Evolutionary conservation across 2,113 vertebrate genomes (phyloP), one percentile per base, ranked within the genome.

Genomic region (Anthoscopus minutus): DNA sequence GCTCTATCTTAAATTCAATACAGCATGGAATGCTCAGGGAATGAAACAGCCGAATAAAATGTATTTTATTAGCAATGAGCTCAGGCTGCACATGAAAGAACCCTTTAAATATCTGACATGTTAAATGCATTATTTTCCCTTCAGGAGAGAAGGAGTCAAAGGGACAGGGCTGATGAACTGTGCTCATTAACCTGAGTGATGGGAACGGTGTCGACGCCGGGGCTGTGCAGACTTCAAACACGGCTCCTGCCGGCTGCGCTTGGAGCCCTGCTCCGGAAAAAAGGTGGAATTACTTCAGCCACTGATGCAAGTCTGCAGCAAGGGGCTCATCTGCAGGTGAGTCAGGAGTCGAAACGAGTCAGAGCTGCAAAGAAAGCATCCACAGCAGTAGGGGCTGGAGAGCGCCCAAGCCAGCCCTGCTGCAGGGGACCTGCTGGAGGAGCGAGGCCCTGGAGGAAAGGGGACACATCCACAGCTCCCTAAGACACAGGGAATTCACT

Each of bases 61-160:
- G 25, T 81, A 65, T 97, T 97, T 95, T 96, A 89, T 96, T 97
- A 86, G 89, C 33, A 18, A 95, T 92, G 96, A 97, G 70, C 91
- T 70, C 70, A 93, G 91, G 89, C 92, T 88, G 90, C 85, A 94
- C 87, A 76, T 96, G 95, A 96, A 96, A 88, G 92, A 93, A 64
- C 86, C 81, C 92, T 96, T 94, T 97, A 94, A 97, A 93, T 94
- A 94, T 90, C 74, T 47, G 66, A 97, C 96, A 91, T 33, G 86
- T 91, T 97, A 97, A 97, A 95, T 86, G 93, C 78, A 85, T 97
- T 96, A 42, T 91, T 91, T 96, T 95, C 93, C 97, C 93, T 96
- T 62, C 89, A 96, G 97, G 93, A 97, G 84, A 94, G 88, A 88
- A 96, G 65, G 48, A 93, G 76, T 94, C 78, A 56, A 44, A 96